Evolutionary conservation across 2,888 invertebrate species (phyloP), one percentile per base, ranked within the genome.

Genomic region (Coleophora deauratella): DNA sequence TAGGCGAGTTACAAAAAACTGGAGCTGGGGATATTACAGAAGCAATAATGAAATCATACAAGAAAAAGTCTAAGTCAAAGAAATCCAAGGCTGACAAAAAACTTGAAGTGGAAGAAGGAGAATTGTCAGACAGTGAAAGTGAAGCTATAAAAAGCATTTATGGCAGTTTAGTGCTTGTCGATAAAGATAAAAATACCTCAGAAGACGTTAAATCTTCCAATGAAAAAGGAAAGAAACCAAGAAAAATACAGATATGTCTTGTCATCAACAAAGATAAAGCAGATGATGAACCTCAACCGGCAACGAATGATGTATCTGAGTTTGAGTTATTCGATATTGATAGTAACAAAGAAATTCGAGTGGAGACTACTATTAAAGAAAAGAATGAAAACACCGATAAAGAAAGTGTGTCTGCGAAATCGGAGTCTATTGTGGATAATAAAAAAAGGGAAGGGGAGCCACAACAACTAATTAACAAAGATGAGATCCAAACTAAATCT

Each of bases 91-190:
- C 44, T 10, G 59, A 53, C 38, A 57, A 55, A 31, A 62, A 57
- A 42, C 51, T 52, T 31, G 85, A 84, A 55, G 59, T 82, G 11
- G 84, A 84, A 58, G 84, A 85, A 58, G 85, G 85, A 4, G 85
- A 85, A 59, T 47, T 85, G 34, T 82, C 84, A 9, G 85, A 85
- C 40, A 82, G 84, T 54, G 85, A 80, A 54, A 84, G 82, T 57
- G 82, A 85, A 58, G 65, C 72, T 3, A 84, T 84, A 46, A 71
- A 75, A 58, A 82, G 66, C 45, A 66, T 85, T 37, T 85, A 82
- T 45, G 77, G 80, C 14, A 81, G 72, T 49, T 57, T 82, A 43
- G 65, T 78, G 2, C 56, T 76, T 13, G 47, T 63, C 35, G 65
- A 69, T 42, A 63, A 63, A 51, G 61, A 62, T 33, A 56, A 64